Evolutionary conservation across 2,797 vertebrate species (phyloP).

Genomic region (Onychomys arenicola): DNA sequence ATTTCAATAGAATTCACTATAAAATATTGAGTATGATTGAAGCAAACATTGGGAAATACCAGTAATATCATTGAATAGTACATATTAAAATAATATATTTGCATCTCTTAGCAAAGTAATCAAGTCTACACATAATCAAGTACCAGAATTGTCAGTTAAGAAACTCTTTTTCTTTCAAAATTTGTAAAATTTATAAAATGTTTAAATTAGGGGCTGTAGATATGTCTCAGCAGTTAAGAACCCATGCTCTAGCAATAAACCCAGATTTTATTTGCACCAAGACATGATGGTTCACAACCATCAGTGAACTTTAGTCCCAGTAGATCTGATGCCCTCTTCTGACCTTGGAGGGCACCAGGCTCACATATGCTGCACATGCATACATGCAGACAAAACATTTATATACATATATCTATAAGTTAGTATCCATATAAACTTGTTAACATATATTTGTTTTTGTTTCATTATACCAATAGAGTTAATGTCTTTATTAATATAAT

Average conservation of each 20-base stretch:
- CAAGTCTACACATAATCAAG: not conserved
- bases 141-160: not conserved
- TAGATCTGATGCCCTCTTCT: not conserved
- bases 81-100: constrained; percentile 16
- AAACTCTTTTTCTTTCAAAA: constrained; percentile 26
- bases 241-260: not conserved
- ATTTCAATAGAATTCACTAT: not conserved
- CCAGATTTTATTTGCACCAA: not conserved
- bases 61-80: not conserved
- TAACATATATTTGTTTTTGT: not conserved
- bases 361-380: not conserved
- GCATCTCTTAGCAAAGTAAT: constrained; percentile 10
- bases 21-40: not conserved
- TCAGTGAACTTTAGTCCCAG: not conserved
- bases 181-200: not conserved
- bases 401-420: not conserved
- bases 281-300: not conserved
- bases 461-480: not conserved
- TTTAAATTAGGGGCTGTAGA: not conserved
- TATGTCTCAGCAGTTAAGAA: not conserved
- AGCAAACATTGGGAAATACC: constrained; percentile 22
- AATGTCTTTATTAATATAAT: not conserved
- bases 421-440: not conserved
- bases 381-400: not conserved
- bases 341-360: not conserved